Percentiles rank a stretch among this genome's conserved stretches.
Evolutionary conservation across 1,140 invertebrate species (phyloP).

Genomic region (Camponotus vicinus): DNA sequence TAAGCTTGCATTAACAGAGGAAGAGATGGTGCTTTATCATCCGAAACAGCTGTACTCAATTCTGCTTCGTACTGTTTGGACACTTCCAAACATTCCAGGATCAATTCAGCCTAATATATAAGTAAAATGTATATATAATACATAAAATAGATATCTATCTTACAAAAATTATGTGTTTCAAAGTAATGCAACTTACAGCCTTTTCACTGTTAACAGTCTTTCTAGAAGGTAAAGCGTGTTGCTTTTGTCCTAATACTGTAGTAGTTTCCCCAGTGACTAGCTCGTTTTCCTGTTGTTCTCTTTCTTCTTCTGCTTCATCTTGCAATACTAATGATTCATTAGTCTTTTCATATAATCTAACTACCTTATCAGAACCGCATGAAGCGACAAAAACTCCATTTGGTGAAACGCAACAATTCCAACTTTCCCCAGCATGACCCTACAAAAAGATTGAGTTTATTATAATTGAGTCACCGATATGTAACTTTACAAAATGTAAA

Average conservation of each 20-base stretch:
- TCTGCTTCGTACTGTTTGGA: conserved; percentile 90
- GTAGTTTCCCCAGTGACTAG: conserved; percentile 91
- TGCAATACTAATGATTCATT: conserved; percentile 96
- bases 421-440: conserved; percentile 93
- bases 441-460: conserved; percentile 76
- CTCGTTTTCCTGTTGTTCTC: conserved; percentile 91
- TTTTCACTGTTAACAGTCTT: conserved; percentile 97
- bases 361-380: conserved; percentile 95
- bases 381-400: conserved; percentile 93
- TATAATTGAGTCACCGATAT: conserved; percentile 1
- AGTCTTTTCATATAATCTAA: conserved; percentile 95
- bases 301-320: conserved; percentile 95
- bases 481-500: conserved; percentile 27
- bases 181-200: conserved; percentile 88
- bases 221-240: conserved; percentile 93
- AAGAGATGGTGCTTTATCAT: conserved; percentile 83
- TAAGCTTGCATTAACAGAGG: conserved; percentile 93
- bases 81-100: conserved; percentile 95
- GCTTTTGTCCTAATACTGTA: conserved; percentile 89
- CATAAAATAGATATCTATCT: conserved; percentile 11
- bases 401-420: conserved; percentile 91
- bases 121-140: conserved; percentile 45
- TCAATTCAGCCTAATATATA: conserved; percentile 91
- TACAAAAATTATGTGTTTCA: conserved; percentile 19
- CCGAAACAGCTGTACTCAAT: conserved; percentile 82